Base-by-base conservation (phyloP, 2,113 vertebrate genomes). In the Balaeniceps rex region DNA sequence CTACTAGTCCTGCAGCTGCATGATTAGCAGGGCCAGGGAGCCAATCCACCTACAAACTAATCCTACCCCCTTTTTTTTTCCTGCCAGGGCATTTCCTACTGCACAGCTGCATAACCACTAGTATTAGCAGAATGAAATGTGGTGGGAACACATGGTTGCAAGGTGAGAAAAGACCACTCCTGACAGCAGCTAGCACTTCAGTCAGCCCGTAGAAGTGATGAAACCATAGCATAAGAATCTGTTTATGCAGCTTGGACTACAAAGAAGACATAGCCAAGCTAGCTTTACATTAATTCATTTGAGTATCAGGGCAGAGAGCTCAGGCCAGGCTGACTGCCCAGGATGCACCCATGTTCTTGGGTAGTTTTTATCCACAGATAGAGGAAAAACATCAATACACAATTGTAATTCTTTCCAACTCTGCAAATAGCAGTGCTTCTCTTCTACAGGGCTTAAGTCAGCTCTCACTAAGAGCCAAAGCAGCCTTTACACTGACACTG, bases 51-150 rank as follows among this genome's bases (percentile, higher is more conserved):
- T 31, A 58, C 38, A 75, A 42, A 84, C 9, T 42, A 60, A 83
- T 19, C 71, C 19, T 81, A 16, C 5, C 6, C 6, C 4, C 4
- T 47, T n/a, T 47, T 28, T 58, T 40, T 40, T 63, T n/a, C 29
- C 64, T 66, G 51, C 38, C 60, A 58, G 68, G 40, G 66, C 3
- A 10, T 75, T 83, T 78, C 42, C 64, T 63, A 14, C 15, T n/a
- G 76, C 83, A 51, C 69, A 64, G 7, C 44, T 88, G 42, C n/a
- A 9, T 34, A 72, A 24, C 29, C 28, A 29, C 28, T 28, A 34
- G 24, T 1, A 40, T 3, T 12, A 75, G 46, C 64, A 91, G 33
- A 52, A 71, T 16, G 36, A 51, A 81, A 66, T 0, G 0, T n/a
- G 36, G 54, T 51, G 42, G 42, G 47, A 81, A 38, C 52, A 72